Conservation (phyloP, 2,113 vertebrate genomes). For the Nycticorax nycticorax region DNA sequence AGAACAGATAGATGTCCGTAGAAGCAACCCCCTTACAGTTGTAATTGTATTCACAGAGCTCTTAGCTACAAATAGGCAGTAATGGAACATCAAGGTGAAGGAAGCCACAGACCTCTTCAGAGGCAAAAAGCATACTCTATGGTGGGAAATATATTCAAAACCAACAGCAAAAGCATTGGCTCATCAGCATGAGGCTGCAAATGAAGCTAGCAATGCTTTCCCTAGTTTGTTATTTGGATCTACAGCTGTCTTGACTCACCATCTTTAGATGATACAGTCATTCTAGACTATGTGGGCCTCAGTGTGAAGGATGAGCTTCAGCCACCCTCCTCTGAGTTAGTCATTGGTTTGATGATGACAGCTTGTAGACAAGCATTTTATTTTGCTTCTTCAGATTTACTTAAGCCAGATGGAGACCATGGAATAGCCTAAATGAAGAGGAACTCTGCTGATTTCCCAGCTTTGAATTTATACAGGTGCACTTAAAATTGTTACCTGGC, state of each 20-base stretch:
- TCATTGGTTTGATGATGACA: not conserved
- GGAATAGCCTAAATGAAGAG: not conserved
- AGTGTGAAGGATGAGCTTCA: not conserved
- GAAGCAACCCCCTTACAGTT: not conserved
- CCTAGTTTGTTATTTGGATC: not conserved
- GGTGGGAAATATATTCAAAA: not conserved
- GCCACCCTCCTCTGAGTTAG: not conserved
- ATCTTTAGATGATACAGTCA: not conserved
- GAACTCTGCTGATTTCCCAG: not conserved
- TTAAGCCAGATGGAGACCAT: not conserved
- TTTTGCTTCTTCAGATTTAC: not conserved
- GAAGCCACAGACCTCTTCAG: not conserved
- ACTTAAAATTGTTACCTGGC: not conserved
- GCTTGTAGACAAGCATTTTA: not conserved
- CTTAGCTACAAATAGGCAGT: not conserved
- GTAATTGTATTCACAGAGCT: not conserved
- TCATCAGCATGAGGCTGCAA: not conserved
- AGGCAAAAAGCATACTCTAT: not conserved
- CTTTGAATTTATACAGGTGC: not conserved
- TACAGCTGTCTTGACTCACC: not conserved
- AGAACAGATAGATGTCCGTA: not conserved
- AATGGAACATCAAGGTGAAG: not conserved
- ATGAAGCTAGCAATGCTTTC: not conserved
- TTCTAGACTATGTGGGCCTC: not conserved
- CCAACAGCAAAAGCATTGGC: not conserved